Percentiles rank a stretch among this genome's conserved stretches.
Conservation (phyloP, 2,797 vertebrate genomes). For the Myotis findleyi region DNA sequence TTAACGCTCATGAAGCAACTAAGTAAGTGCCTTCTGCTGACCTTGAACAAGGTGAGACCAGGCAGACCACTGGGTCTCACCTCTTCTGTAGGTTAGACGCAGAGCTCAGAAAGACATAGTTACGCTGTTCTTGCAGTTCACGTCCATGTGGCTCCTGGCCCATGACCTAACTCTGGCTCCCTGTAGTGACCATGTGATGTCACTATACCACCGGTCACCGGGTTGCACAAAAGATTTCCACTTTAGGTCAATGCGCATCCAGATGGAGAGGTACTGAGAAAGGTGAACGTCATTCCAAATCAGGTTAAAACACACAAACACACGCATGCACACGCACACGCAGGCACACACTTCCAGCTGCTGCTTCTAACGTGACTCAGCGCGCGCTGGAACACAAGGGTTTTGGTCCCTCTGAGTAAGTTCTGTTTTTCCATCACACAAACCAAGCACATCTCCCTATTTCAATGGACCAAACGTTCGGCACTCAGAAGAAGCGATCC, state of each 20-base stretch:
- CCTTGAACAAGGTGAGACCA: neutral
- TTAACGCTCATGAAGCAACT: neutral
- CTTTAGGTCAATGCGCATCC: neutral
- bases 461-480: conserved; percentile 64
- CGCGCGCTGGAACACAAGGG: neutral
- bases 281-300: neutral
- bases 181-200: neutral
- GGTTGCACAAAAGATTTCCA: neutral
- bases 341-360: neutral
- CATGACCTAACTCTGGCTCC: neutral
- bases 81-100: neutral
- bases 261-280: neutral
- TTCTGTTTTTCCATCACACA: conserved; percentile 52
- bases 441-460: conserved; percentile 52
- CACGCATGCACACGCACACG: fast-evolving
- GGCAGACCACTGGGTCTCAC: neutral
- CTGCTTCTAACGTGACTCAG: conserved; percentile 18
- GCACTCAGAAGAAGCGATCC: conserved; percentile 68
- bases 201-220: fast-evolving
- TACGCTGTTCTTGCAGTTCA: fast-evolving
- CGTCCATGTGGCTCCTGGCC: neutral
- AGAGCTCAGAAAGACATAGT: neutral
- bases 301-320: neutral
- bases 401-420: neutral
- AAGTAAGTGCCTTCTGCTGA: neutral